Conservation (phyloP, 1,140 invertebrate genomes). For the Cydia splendana region DNA sequence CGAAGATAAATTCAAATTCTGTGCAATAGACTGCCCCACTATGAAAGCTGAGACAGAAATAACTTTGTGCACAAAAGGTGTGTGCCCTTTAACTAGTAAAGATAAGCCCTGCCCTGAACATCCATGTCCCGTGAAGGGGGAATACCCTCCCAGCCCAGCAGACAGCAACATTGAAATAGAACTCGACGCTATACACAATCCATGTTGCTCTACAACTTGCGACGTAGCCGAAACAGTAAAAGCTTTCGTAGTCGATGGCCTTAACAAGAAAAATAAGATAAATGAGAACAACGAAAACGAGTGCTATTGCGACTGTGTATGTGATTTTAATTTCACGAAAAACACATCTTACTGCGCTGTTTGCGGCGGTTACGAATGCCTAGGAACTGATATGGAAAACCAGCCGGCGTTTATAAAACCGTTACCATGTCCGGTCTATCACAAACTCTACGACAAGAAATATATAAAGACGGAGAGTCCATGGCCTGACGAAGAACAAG, state of each 20-base stretch:
- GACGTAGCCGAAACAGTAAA: slow-evolving; percentile 65
- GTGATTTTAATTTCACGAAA: slow-evolving; percentile 64
- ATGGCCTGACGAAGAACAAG: slow-evolving; percentile 56
- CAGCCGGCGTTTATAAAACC: slow-evolving; percentile 62
- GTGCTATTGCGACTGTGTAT: slow-evolving; percentile 70
- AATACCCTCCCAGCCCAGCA: slow-evolving; percentile 56
- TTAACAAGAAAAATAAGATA: slow-evolving; percentile 46
- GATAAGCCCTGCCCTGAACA: slow-evolving; percentile 44
- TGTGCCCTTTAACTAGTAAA: slow-evolving; percentile 49
- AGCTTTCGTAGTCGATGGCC: slow-evolving; percentile 62
- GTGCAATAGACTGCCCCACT: slow-evolving; percentile 62
- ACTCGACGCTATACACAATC: slow-evolving; percentile 63
- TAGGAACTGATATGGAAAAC: slow-evolving; percentile 61
- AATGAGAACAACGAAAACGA: slow-evolving; percentile 46
- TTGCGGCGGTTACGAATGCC: slow-evolving; percentile 69
- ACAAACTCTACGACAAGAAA: slow-evolving; percentile 70
- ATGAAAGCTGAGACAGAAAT: slow-evolving; percentile 49
- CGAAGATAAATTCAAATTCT: slow-evolving; percentile 52
- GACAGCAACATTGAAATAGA: slow-evolving; percentile 64
- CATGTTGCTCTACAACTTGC: slow-evolving; percentile 65
- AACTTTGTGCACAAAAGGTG: slow-evolving; percentile 58
- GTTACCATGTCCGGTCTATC: slow-evolving; percentile 73
- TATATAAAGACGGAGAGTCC: slow-evolving; percentile 58
- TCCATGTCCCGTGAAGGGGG: slow-evolving; percentile 45
- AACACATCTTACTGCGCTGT: slow-evolving; percentile 70